Percentiles rank a stretch among this genome's conserved stretches.
These are phyloP conservation scores for Ditula angustiorana DNA, from an alignment of 2,888 invertebrate genomes.

Conservation along the genomic window DNA sequence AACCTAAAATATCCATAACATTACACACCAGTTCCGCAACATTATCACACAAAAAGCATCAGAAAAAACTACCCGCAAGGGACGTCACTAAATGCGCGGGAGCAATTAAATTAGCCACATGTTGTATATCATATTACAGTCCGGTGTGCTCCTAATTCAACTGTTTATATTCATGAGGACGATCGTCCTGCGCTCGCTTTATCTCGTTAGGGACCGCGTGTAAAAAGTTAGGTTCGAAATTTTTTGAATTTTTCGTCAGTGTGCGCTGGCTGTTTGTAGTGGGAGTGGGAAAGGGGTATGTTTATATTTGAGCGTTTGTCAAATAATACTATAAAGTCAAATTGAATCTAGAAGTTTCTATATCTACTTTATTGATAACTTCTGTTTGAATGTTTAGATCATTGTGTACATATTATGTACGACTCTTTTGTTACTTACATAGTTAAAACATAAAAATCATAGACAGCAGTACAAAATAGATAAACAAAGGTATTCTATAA, in stretches of 20 bases:
- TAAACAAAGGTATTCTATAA: too few relatives aligned
- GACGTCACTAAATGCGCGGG: conserved; percentile 61
- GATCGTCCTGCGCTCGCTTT: conserved; percentile 67
- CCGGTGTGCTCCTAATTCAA: conserved; percentile 70
- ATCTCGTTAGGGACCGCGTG: conserved; percentile 68
- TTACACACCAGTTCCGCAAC: background rate
- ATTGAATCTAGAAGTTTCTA: too few relatives aligned
- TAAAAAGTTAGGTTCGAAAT: conserved; percentile 62
- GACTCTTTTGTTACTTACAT: too few relatives aligned
- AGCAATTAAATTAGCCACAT: conserved; percentile 76
- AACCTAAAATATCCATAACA: background rate
- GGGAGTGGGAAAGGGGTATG: background rate
- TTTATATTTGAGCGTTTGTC: too few relatives aligned
- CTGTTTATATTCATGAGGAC: conserved; percentile 81
- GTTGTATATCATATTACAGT: conserved; percentile 71
- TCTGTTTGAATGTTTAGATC: too few relatives aligned
- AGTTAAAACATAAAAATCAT: too few relatives aligned
- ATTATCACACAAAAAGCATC: conserved; percentile 14
- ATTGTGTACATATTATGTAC: too few relatives aligned
- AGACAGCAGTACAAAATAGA: too few relatives aligned
- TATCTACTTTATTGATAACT: too few relatives aligned
- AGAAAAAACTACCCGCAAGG: conserved; percentile 53
- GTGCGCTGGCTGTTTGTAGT: background rate
- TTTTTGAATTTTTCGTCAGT: conserved; percentile 46
- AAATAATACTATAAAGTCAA: too few relatives aligned